Base-by-base conservation (phyloP, 2,888 invertebrate genomes). In the Alloplasta piceator region DNA sequence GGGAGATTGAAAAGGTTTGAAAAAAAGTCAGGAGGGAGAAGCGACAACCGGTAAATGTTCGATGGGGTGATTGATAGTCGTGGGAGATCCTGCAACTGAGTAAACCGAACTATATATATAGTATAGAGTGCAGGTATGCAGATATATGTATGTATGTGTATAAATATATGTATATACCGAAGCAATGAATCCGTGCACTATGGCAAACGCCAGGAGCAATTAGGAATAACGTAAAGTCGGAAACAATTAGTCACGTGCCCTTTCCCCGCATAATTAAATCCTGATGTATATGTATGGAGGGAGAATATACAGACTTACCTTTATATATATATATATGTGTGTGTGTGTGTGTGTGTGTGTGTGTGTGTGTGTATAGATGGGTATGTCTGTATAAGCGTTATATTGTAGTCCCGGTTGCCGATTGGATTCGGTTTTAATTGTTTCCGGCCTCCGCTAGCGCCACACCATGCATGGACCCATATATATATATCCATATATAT, bases 181-280 rank as follows among this genome's bases (percentile, higher is more conserved):
- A 77, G 71, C 74, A 82, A 80, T 78, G 82, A 79, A 85, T 83
- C 66, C 77, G 70, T 80, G 80, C 74, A 68, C 82, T 78, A 67
- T 78, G 76, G 82, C 75, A 72, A 74, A 63, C 58, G 73, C 75
- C n/a, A 66, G 84, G 84, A 82, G 84, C 86, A 89, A 88, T 89
- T 87, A 88, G 83, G 84, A 85, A 86, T 86, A 85, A 88, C 87
- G 85, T 84, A 85, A 85, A 89, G 88, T 86, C 85, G 88, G 86
- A 87, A 90, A 88, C 87, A 89, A 90, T 89, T 89, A 87, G 85
- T 86, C 84, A 80, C 85, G 86, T 85, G 83, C 83, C 82, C 86
- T 85, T 83, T 84, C 83, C 83, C 79, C 77, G 82, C 68, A 82
- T 85, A 87, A 89, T 88, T 87, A 86, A 86, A 86, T 84, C 68